phyloP scores from a whole-genome alignment of 2,888 invertebrate genomes.

The Acanthosoma haemorrhoidale region DNA sequence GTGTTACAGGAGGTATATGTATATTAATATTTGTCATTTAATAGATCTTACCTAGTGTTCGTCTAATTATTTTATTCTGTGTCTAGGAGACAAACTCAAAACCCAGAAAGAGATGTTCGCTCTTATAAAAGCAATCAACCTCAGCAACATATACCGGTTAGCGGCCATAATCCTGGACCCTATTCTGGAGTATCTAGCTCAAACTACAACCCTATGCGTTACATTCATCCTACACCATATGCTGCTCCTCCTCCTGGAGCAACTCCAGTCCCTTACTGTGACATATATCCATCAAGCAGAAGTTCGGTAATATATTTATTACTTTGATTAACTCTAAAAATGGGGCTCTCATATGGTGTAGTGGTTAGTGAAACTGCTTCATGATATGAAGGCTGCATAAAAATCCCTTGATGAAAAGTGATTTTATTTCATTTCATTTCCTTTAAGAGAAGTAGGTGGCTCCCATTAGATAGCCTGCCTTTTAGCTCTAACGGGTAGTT shows the following conservation, averaged over 20 bases:
- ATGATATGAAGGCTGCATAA: too few relatives aligned
- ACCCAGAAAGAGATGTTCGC: conserved; percentile 24
- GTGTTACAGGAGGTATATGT: too few relatives aligned
- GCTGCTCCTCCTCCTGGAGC: conserved; percentile 30
- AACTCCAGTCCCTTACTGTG: conserved; percentile 31
- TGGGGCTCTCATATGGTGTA: not conserved
- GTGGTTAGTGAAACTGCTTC: too few relatives aligned
- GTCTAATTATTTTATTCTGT: not conserved
- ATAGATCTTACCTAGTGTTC: too few relatives aligned
- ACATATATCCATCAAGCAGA: conserved; percentile 14
- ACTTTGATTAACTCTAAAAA: not conserved
- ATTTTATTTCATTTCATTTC: too few relatives aligned
- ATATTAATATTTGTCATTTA: too few relatives aligned
- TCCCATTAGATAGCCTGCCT: too few relatives aligned
- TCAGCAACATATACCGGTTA: conserved; percentile 34
- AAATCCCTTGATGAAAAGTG: too few relatives aligned
- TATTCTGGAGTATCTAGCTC: conserved; percentile 27
- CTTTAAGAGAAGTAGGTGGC: too few relatives aligned
- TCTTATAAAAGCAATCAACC: conserved; percentile 36
- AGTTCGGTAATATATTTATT: not conserved
- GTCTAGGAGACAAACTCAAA: conserved; percentile 19
- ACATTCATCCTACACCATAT: conserved; percentile 33
- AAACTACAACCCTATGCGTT: conserved; percentile 35
- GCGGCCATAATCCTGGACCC: conserved; percentile 30
- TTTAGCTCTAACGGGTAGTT: too few relatives aligned